Evolutionary conservation across 2,888 invertebrate genomes (phyloP).

Genomic region (Maniola hyperantus): DNA sequence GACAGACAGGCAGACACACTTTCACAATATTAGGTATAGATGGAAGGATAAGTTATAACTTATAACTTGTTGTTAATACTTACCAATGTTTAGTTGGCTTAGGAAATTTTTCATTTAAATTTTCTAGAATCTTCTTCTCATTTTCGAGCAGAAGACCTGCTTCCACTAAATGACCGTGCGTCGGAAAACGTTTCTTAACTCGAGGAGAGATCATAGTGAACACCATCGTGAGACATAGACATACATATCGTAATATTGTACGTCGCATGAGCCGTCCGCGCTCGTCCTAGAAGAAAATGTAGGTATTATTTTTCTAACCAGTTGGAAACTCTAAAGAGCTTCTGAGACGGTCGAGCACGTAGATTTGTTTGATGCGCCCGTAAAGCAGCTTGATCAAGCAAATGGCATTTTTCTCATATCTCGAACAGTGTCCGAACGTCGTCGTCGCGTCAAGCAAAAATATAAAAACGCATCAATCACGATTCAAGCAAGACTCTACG

Average conservation of each 20-base stretch:
- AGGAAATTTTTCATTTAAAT: conserved; percentile 91
- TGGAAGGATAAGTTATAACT: too few relatives aligned
- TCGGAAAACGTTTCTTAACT: conserved; percentile 94
- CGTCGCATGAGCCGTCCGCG: conserved; percentile 91
- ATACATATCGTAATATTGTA: conserved; percentile 92
- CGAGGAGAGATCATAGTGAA: conserved; percentile 93
- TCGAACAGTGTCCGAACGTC: too few relatives aligned
- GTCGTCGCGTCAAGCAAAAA: too few relatives aligned
- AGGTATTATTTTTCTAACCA: background rate
- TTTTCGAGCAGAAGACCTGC: conserved; percentile 92
- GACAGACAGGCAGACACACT: too few relatives aligned
- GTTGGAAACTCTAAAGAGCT: background rate
- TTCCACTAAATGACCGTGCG: conserved; percentile 91
- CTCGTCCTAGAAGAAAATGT: conserved; percentile 85
- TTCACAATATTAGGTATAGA: too few relatives aligned
- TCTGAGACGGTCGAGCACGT: too few relatives aligned
- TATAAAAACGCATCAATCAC: too few relatives aligned
- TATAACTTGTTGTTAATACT: conserved; percentile 40
- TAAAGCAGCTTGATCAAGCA: too few relatives aligned
- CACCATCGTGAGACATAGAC: conserved; percentile 93
- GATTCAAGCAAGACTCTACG: too few relatives aligned
- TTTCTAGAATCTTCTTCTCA: conserved; percentile 89
- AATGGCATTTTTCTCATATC: too few relatives aligned
- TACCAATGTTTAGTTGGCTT: conserved; percentile 94
- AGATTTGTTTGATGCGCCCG: too few relatives aligned